A percentile compares a stretch with the other conserved stretches of the same genome.
Conservation (phyloP, 2,888 invertebrate genomes). For the Cactoblastis cactorum region DNA sequence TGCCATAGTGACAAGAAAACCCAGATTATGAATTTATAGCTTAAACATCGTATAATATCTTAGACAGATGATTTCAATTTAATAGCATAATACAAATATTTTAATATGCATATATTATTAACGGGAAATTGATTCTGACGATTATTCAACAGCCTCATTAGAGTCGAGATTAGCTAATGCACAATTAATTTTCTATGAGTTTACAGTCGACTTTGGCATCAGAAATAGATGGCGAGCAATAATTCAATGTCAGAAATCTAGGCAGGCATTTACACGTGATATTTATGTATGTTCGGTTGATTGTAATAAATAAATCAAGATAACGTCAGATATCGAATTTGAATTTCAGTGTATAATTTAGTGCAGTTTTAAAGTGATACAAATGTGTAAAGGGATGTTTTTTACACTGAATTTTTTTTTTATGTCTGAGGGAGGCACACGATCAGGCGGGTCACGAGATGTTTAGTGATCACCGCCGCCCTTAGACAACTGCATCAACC, state of each 20-base stretch:
- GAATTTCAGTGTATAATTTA: constrained; percentile 1
- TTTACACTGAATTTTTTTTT: no score
- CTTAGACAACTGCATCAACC: no score
- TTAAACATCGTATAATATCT: no score
- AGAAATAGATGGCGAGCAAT: constrained; percentile 7
- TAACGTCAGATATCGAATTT: neutral
- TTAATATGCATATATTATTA: constrained; percentile 20
- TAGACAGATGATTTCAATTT: neutral
- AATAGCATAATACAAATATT: neutral
- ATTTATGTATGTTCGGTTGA: constrained; percentile 8
- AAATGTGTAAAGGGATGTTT: neutral
- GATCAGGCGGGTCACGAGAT: no score
- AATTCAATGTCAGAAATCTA: constrained; percentile 8
- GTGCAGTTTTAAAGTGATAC: neutral
- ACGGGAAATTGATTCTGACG: constrained; percentile 29
- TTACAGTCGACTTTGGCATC: constrained; percentile 6
- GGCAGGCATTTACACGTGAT: constrained; percentile 4
- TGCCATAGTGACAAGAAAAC: no score
- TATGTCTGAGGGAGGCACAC: no score
- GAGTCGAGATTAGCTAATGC: constrained; percentile 36
- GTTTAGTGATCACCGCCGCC: no score
- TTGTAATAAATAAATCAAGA: constrained; percentile 9
- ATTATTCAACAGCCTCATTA: constrained; percentile 43
- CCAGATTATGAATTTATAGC: neutral
- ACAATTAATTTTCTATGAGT: constrained; percentile 33